Evolutionary conservation across 2,888 invertebrate species (phyloP), one percentile per base, ranked within the genome.

Genomic region (Steromphala cineraria): DNA sequence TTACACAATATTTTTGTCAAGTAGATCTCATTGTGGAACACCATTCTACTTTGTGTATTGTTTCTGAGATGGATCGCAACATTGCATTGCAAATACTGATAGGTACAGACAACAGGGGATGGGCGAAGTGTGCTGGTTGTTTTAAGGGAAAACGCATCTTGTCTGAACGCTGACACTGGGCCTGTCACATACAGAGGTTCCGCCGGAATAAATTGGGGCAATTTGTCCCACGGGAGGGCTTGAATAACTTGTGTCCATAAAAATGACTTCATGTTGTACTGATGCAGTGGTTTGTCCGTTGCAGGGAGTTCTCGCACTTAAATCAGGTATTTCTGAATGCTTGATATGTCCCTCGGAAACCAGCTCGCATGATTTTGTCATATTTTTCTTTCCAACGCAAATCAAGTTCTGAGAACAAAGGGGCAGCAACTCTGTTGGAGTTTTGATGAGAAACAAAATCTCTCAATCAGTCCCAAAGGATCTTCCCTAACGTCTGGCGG

Each of bases 361-460:
- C 28, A 36, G 7, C 31, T 71, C 40, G 71, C 71, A 71, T 71
- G 71, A 71, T 71, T 71, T 71, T 28, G 71, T 71, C 71, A 71
- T 71, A 71, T 71, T 71, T 71, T 71, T 62, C 62, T 62, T 62
- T 24, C 28, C 62, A 62, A 62, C 28, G 19, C 17, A 36, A 71
- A 31, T 31, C 71, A 36, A 36, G 71, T 71, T 71, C 71, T 40
- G 28, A 62, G 62, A 8, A 62, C 28, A 62, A 62, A 71, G 71
- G 71, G 36, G 19, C 56, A 19, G 56, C 19, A 21, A 24, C 56
- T 21, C 56, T 56, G 21, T 21, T 8, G 7, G 56, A 24, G 56
- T 56, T 24, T 24, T 24, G 56, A 56, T n/a, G 56, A 24, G 56
- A 19, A 19, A 56, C 24, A 24, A 24, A n/a, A 56, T 56, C 56